phyloP scores from a whole-genome alignment of 2,113 vertebrate species.

The Rafetus swinhoei region DNA sequence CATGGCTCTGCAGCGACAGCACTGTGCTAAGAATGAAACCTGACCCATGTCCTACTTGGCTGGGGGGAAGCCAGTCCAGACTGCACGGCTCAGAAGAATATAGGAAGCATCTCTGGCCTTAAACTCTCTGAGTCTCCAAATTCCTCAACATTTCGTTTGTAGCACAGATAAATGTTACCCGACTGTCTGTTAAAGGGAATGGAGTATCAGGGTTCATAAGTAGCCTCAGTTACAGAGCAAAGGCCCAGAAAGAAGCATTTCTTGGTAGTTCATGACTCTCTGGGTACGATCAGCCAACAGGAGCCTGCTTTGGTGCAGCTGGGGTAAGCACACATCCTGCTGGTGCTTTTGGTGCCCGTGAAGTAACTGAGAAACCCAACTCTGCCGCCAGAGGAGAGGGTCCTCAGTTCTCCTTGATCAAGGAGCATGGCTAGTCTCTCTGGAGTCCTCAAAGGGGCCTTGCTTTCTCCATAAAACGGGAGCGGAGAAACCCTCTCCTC shows the following conservation, averaged over 20 bases:
- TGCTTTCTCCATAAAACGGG: background rate
- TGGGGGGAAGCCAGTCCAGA: background rate
- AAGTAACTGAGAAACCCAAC: background rate
- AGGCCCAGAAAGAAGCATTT: background rate
- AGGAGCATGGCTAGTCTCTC: too few species aligned
- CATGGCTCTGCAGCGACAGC: background rate
- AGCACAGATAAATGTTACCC: background rate
- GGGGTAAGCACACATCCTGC: background rate
- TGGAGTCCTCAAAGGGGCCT: too few species aligned
- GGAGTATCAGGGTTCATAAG: background rate
- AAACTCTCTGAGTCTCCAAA: background rate
- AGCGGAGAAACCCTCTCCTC: background rate
- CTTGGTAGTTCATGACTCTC: background rate
- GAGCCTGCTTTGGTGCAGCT: background rate
- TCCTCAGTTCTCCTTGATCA: background rate
- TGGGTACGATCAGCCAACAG: background rate
- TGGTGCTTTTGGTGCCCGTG: background rate
- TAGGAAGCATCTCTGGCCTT: background rate
- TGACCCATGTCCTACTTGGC: background rate
- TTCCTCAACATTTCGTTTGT: background rate
- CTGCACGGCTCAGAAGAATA: background rate
- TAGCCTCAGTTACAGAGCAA: background rate
- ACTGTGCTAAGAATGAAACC: background rate
- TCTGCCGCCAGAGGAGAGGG: background rate
- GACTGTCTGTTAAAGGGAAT: background rate